phyloP scores from a whole-genome alignment of 1,140 invertebrate species.

The Rhizoglyphus robini region DNA sequence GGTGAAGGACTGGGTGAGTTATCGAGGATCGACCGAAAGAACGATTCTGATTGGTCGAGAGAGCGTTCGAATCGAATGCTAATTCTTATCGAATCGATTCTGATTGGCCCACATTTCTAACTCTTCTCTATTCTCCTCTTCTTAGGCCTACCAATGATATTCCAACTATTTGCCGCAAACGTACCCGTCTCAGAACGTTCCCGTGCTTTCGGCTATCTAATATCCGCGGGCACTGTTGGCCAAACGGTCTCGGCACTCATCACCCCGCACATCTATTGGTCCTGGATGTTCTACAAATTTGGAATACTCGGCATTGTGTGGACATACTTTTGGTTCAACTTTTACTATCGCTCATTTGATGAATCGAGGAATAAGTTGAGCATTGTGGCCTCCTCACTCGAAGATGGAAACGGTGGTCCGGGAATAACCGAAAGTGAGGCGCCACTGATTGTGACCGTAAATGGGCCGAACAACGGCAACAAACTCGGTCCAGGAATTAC shows the following conservation, averaged over 20 bases:
- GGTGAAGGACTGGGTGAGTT: constrained; percentile 57
- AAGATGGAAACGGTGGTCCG: neutral
- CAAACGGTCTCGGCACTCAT: constrained; percentile 61
- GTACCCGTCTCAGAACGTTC: constrained; percentile 59
- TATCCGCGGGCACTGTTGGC: constrained; percentile 57
- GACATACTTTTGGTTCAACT: constrained; percentile 50
- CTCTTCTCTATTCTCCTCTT: constrained; percentile 8
- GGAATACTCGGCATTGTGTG: constrained; percentile 54
- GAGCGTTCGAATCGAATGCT: no score
- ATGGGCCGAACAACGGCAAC: neutral
- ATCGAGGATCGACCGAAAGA: no score
- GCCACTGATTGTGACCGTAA: neutral
- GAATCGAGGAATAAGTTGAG: constrained; percentile 30
- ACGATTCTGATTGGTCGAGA: no score
- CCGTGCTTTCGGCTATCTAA: constrained; percentile 57
- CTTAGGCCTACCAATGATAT: constrained; percentile 58
- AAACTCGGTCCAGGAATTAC: constrained; percentile 42
- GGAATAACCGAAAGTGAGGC: neutral
- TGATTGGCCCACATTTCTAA: neutral
- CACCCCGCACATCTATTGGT: constrained; percentile 50
- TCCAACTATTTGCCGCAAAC: constrained; percentile 59
- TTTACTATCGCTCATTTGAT: constrained; percentile 47
- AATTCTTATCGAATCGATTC: no score
- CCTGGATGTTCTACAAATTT: constrained; percentile 55
- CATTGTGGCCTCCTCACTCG: neutral